phyloP scores from a whole-genome alignment of 2,888 invertebrate genomes.

The Stenurella melanura region DNA sequence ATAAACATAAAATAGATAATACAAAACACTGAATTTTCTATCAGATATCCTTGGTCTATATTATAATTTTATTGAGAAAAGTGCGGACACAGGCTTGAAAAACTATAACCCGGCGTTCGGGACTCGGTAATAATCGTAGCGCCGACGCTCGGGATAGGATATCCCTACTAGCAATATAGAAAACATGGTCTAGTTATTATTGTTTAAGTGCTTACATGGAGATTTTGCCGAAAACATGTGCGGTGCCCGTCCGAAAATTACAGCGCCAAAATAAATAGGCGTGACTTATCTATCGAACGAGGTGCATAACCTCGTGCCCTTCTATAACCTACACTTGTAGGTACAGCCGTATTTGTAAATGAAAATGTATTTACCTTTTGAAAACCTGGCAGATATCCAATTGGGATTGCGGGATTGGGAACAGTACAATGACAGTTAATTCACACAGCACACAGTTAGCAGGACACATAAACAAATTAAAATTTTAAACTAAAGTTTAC shows the following conservation, averaged over 20 bases:
- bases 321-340: constrained; percentile 68
- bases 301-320: constrained; percentile 70
- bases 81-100: constrained; percentile 15
- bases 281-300: constrained; percentile 64
- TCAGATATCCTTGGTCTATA: not conserved
- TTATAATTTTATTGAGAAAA: not conserved
- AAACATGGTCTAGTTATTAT: constrained; percentile 36
- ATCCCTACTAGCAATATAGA: constrained; percentile 38
- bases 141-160: constrained; percentile 51
- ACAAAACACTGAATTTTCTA: not conserved
- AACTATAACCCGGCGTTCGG: constrained; percentile 20
- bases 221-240: constrained; percentile 27
- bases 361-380: constrained; percentile 62
- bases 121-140: constrained; percentile 45
- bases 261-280: constrained; percentile 60
- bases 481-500: constrained; percentile 72
- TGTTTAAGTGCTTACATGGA: constrained; percentile 18
- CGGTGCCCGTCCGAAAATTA: not conserved
- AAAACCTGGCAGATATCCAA: constrained; percentile 57
- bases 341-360: constrained; percentile 50
- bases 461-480: constrained; percentile 73
- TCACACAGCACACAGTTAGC: constrained; percentile 71
- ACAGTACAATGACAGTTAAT: constrained; percentile 63
- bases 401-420: constrained; percentile 60
- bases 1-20: not conserved